Evolutionary conservation across 92 coral and sea anemone species (phyloP), one percentile per base, ranked within the genome.

Genomic region (Epizoanthus rinbou): DNA sequence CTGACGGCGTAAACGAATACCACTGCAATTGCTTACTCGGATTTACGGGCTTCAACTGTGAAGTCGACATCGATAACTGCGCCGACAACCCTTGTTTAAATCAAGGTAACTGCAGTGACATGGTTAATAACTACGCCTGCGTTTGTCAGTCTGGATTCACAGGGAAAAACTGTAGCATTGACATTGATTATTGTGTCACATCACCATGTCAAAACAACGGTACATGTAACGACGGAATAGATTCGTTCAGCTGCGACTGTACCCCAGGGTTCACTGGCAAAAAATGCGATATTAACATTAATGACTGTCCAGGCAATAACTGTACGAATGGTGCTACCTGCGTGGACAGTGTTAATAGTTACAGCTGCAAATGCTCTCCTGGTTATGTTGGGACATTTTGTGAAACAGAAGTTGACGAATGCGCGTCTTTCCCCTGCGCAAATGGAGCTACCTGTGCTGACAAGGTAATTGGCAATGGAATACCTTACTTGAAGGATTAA

Each of bases 71-170:
- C 5, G 73, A 85, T 43, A 76, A 85, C 39, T 85, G 92, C 25
- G 10, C 33, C 17, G 73, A 66, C 4, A 78, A 43, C 50, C 92
- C 90, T 18, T 89, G 92, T 19, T n/a, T 59, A 39, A 82, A 89
- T 71, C 73, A 81, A 19, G 85, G 62, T 18, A 78, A 41, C 7
- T 80, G 76, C 2, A 59, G 41, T 15, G 82, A 76, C 57, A 57
- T 22, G 82, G 7, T 58, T n/a, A 76, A 76, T 18, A 47, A 18
- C 22, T 76, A 76, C 52, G 22, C 28, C 64, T 76, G 82, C 52
- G 33, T 8, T 24, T 76, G 82, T 17, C 18, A 6, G 9, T 23
- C 14, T 24, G 82, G 82, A 1, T 76, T 76, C 33, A 66, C 43
- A 17, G 82, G 82, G 8, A 35, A 58, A 25, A 64, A 76, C 70